A percentile compares a stretch with the other conserved stretches of the same genome.
Conservation (phyloP, 2,113 vertebrate species). For the Spea multiplicata region DNA sequence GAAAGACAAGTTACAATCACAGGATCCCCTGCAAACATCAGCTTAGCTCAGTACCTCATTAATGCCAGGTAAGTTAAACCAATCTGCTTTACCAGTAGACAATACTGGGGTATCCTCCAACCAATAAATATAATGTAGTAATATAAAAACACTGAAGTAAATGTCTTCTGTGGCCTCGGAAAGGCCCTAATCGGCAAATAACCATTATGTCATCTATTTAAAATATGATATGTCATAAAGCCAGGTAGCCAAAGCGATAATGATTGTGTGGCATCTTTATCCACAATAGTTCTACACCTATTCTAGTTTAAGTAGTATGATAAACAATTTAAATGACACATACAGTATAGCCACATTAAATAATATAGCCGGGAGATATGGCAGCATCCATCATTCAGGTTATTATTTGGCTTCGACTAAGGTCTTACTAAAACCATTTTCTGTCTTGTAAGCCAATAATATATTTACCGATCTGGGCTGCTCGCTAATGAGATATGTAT, state of each 20-base stretch:
- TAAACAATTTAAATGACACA: no score
- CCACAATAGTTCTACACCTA: background rate
- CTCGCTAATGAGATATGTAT: conserved; percentile 9
- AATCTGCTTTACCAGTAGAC: background rate
- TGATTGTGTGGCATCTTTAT: background rate
- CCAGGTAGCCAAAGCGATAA: background rate
- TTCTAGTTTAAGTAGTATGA: no score
- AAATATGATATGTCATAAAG: background rate
- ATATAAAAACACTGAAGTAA: background rate
- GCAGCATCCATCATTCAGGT: no score
- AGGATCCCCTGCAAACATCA: conserved; percentile 88
- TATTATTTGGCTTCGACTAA: background rate
- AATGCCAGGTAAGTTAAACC: conserved; percentile 81
- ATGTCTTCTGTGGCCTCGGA: background rate
- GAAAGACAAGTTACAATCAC: conserved; percentile 92
- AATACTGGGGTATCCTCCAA: background rate
- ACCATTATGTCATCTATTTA: background rate
- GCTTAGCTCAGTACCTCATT: conserved; percentile 93
- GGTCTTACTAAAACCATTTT: background rate
- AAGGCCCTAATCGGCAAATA: background rate
- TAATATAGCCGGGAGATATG: no score
- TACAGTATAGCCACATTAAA: no score
- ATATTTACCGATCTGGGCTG: conserved; percentile 21
- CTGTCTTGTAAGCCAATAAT: background rate
- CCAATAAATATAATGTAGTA: background rate